Evolutionary conservation across 2,113 vertebrate genomes (phyloP).

Genomic region (Notiomystis cincta): DNA sequence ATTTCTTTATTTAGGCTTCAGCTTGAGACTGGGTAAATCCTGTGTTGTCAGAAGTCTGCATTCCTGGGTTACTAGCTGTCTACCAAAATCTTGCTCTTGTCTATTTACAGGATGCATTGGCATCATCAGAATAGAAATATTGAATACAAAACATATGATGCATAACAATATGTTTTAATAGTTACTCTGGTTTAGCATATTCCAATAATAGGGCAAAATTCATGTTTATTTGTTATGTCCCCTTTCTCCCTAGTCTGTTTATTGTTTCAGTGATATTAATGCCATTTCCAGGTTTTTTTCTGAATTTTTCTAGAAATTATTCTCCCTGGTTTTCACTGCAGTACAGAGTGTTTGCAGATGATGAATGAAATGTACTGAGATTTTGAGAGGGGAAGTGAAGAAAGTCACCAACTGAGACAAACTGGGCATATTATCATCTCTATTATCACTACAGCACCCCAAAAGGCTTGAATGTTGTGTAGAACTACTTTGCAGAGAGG

Average conservation of each 20-base stretch:
- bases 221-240: neutral
- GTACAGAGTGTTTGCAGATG: neutral
- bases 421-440: neutral
- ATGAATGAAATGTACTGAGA: neutral
- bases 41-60: neutral
- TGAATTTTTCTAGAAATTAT: neutral
- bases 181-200: neutral
- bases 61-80: neutral
- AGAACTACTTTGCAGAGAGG: neutral
- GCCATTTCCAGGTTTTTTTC: neutral
- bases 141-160: neutral
- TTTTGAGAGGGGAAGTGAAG: neutral
- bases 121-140: neutral
- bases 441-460: neutral
- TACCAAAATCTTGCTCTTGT: neutral
- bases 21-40: neutral
- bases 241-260: neutral
- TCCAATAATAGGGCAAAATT: neutral
- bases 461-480: neutral
- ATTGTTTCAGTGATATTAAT: neutral
- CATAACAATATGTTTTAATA: neutral
- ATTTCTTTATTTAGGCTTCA: neutral
- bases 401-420: neutral
- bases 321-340: neutral
- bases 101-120: neutral